These are phyloP conservation scores for Lutjanus argentimaculatus DNA, from an alignment of 2,797 vertebrate genomes.

Conservation along the genomic window DNA sequence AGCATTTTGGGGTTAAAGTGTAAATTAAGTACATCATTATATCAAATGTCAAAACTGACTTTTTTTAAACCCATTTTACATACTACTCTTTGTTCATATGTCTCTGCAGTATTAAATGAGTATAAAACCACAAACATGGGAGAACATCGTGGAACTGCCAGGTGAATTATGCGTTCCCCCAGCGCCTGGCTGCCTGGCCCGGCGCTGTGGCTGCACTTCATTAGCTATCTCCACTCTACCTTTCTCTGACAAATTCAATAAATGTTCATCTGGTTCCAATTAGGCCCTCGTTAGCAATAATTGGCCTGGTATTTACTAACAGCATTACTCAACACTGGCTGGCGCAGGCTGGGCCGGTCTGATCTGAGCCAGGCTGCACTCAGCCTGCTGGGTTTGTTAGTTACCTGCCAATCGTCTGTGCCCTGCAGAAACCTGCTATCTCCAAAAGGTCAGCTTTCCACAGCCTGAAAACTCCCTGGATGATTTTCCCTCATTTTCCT, in stretches of 20 bases:
- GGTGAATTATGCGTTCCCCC: constrained; percentile 48
- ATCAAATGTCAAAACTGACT: not conserved
- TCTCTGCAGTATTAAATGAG: constrained; percentile 29
- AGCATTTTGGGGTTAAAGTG: not conserved
- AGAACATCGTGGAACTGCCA: constrained; percentile 57
- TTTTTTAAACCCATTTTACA: not conserved
- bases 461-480: constrained; percentile 1
- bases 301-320: constrained; percentile 85
- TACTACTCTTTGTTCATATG: not conserved
- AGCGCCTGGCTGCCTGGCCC: constrained; percentile 19
- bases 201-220: constrained; percentile 67
- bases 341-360: constrained; percentile 57
- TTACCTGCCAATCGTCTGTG: constrained; percentile 52
- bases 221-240: constrained; percentile 78
- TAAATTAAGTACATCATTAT: constrained; percentile 23
- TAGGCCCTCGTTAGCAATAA: constrained; percentile 82
- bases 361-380: constrained; percentile 57
- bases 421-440: constrained; percentile 53
- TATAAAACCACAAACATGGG: constrained; percentile 49
- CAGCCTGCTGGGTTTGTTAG: constrained; percentile 55
- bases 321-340: constrained; percentile 77
- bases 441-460: constrained; percentile 37
- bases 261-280: constrained; percentile 82
- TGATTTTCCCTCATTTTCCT: not conserved
- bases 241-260: constrained; percentile 85